These are phyloP conservation scores for Halcyon chelicuti DNA, from an alignment of 2,797 vertebrate genomes.

Conservation along the genomic window DNA sequence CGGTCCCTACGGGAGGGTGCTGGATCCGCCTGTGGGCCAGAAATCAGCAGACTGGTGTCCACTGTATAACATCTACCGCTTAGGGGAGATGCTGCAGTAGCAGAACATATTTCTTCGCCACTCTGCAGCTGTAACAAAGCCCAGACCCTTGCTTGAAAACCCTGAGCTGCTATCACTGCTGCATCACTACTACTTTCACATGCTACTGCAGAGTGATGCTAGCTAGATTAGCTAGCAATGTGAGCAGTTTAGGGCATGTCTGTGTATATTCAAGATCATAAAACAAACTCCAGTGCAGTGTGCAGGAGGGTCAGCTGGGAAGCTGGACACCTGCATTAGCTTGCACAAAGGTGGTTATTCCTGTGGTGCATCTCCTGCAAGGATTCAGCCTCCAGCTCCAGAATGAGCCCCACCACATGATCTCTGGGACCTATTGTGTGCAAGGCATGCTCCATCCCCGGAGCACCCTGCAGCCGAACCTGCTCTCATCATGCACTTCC, in stretches of 20 bases:
- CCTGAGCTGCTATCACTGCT: background rate
- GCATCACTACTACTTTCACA: background rate
- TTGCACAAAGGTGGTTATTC: background rate
- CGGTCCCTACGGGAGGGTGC: accelerated
- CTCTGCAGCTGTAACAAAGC: background rate
- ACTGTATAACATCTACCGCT: accelerated
- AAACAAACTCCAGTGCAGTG: background rate
- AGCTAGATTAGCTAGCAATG: no score
- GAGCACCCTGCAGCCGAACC: background rate
- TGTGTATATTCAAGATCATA: background rate
- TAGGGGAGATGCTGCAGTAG: background rate
- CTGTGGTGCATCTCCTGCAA: accelerated
- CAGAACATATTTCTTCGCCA: background rate
- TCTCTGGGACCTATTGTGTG: background rate
- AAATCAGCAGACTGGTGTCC: background rate
- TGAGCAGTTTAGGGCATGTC: background rate
- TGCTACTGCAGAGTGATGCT: background rate
- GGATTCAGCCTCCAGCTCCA: background rate
- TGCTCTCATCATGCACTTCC: accelerated
- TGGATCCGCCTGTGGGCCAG: background rate
- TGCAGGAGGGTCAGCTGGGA: background rate
- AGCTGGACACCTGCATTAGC: background rate
- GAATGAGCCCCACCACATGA: accelerated
- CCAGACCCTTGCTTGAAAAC: background rate
- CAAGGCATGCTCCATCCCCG: background rate